Evolutionary conservation across 1,140 invertebrate genomes (phyloP), one percentile per base, ranked within the genome.

Genomic region (Drosophila ananassae): DNA sequence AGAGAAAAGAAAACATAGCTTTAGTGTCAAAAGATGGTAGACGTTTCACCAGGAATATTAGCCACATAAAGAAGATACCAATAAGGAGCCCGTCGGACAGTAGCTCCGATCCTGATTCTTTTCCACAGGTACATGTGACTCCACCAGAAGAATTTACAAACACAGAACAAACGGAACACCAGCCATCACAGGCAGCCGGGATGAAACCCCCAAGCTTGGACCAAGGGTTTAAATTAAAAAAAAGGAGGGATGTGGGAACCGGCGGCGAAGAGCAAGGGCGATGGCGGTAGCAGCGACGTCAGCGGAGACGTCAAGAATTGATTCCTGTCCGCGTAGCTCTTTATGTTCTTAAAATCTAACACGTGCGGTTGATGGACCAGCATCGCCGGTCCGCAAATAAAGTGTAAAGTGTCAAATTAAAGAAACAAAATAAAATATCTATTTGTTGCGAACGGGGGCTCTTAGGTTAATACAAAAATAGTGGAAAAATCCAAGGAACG

Each of bases 101-200:
- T 37, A 37, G 10, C 34, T n/a, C n/a, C 3, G 34, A 9, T 37
- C 34, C 34, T 37, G 34, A 12, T 37, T 37, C 17, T 17, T 17
- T 17, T 17, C 17, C 17, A 17, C 17, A 17, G 17, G 17, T 17
- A 17, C 17, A 17, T 17, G 17, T 17, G 17, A 17, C 17, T 17
- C 17, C 17, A n/a, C n/a, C n/a, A n/a, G n/a, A n/a, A n/a, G n/a
- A n/a, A n/a, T n/a, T n/a, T n/a, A n/a, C 1, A 22, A 37, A 53
- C 30, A 24, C 51, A 7, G 13, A 53, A 53, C 30, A 32, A 53
- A 37, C 30, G 30, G 51, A 53, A 53, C 51, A 37, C 51, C 51
- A 53, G 21, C 17, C 51, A 53, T 21, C 17, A 53, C 30, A 34
- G 30, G 34, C 28, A 34, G 51, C 51, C 28, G 51, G n/a, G n/a